Conservation (phyloP, 2,113 vertebrate species). For the Sula dactylatra region DNA sequence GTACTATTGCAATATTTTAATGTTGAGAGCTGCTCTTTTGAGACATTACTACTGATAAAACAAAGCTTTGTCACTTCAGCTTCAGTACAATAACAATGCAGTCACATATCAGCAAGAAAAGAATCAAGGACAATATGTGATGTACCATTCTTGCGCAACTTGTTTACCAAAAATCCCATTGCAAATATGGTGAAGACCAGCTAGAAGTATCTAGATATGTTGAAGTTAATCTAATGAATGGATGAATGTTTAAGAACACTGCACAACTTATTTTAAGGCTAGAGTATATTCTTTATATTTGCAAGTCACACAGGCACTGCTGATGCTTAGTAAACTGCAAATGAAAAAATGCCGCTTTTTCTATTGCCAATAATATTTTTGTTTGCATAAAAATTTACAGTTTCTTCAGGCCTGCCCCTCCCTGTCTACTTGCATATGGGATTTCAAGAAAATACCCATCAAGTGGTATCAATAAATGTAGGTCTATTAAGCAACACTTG, state of each 20-base stretch:
- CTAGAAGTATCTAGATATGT: background rate
- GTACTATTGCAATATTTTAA: background rate
- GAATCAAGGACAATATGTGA: background rate
- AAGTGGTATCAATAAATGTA: background rate
- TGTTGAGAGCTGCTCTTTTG: conserved; percentile 26
- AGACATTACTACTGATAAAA: conserved; percentile 9
- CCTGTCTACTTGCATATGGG: background rate
- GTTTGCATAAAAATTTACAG: background rate
- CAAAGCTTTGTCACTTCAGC: background rate
- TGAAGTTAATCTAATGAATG: background rate
- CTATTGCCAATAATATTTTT: background rate
- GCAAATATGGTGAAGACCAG: background rate
- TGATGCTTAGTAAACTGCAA: background rate
- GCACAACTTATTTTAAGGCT: background rate
- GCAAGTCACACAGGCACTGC: background rate
- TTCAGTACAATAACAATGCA: background rate
- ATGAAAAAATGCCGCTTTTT: background rate
- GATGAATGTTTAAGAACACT: background rate
- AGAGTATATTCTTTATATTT: background rate
- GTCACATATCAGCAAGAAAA: background rate
- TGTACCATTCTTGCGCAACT: background rate
- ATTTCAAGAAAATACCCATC: background rate
- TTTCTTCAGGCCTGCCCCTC: background rate
- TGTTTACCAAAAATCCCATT: background rate
- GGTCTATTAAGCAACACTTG: background rate